These are phyloP conservation scores for Helicorthomorpha holstii DNA, from an alignment of 1,140 invertebrate species.

Conservation along the genomic window DNA sequence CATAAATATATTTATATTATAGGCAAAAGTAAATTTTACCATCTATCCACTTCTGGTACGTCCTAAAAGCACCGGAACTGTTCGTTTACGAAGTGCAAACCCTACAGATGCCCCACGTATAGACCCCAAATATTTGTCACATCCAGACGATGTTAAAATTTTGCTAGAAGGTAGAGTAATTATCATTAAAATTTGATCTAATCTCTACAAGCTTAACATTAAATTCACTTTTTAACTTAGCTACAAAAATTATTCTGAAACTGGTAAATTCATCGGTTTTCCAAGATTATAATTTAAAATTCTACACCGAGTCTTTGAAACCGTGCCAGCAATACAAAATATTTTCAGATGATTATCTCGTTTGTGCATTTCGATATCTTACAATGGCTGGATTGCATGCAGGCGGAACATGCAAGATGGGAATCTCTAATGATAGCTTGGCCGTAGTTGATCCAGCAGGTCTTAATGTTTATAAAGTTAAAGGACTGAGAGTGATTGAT, in stretches of 20 bases:
- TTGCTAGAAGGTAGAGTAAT: slow-evolving; percentile 41
- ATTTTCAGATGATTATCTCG: slow-evolving; percentile 60
- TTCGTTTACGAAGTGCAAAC: slow-evolving; percentile 13
- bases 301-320: slow-evolving; percentile 21
- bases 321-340: slow-evolving; percentile 53
- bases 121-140: slow-evolving; percentile 17
- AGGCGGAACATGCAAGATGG: slow-evolving; percentile 73
- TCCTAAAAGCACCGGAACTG: slow-evolving; percentile 16
- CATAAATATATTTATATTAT: background rate
- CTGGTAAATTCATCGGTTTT: slow-evolving; percentile 48
- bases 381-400: slow-evolving; percentile 55
- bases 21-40: background rate
- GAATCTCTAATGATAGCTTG: slow-evolving; percentile 35
- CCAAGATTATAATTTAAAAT: slow-evolving; percentile 19
- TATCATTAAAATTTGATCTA: too few species aligned
- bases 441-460: slow-evolving; percentile 33
- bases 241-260: too few species aligned
- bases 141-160: slow-evolving; percentile 26
- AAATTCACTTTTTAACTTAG: too few species aligned
- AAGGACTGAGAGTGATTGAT: slow-evolving; percentile 52
- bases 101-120: slow-evolving; percentile 15
- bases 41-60: background rate
- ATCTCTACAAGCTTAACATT: too few species aligned
- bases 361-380: slow-evolving; percentile 36
- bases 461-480: slow-evolving; percentile 40